Evolutionary conservation across 2,888 invertebrate species (phyloP).

Genomic region (Mythimna vitellina): DNA sequence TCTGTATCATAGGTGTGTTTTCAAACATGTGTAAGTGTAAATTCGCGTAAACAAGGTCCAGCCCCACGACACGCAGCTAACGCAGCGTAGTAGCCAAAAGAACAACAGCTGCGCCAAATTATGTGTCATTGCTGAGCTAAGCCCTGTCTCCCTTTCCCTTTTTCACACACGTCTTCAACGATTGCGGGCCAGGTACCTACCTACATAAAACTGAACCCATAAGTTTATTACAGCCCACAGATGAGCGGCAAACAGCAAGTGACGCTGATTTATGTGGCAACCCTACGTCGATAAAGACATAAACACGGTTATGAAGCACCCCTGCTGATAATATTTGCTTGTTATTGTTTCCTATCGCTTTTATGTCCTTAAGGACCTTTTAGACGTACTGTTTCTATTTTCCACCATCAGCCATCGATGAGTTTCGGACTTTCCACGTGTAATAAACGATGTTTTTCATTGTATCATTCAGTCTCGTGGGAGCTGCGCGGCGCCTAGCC

Average conservation of each 20-base stretch:
- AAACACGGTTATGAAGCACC: constrained; percentile 77
- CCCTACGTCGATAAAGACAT: constrained; percentile 75
- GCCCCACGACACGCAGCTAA: too few species aligned
- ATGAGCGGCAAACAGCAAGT: constrained; percentile 50
- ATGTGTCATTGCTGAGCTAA: too few species aligned
- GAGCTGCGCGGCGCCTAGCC: too few species aligned
- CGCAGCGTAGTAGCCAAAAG: too few species aligned
- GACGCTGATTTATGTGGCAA: constrained; percentile 60
- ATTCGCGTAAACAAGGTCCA: too few species aligned
- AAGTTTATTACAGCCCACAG: constrained; percentile 48
- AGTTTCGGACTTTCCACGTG: not conserved
- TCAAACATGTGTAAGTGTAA: too few species aligned
- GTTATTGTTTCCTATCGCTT: constrained; percentile 77
- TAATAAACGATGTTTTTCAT: too few species aligned
- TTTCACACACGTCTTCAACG: too few species aligned
- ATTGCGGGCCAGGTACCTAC: not conserved
- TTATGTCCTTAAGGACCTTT: constrained; percentile 60
- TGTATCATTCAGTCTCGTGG: too few species aligned
- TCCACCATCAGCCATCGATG: not conserved
- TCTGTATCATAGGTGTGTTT: too few species aligned
- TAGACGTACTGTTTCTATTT: not conserved
- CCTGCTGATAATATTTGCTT: constrained; percentile 77
- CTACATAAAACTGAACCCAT: constrained; percentile 8
- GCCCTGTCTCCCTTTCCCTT: too few species aligned
- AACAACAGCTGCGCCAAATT: too few species aligned